phyloP scores from a whole-genome alignment of 1,140 invertebrate species.

The Heliothis subflexa region DNA sequence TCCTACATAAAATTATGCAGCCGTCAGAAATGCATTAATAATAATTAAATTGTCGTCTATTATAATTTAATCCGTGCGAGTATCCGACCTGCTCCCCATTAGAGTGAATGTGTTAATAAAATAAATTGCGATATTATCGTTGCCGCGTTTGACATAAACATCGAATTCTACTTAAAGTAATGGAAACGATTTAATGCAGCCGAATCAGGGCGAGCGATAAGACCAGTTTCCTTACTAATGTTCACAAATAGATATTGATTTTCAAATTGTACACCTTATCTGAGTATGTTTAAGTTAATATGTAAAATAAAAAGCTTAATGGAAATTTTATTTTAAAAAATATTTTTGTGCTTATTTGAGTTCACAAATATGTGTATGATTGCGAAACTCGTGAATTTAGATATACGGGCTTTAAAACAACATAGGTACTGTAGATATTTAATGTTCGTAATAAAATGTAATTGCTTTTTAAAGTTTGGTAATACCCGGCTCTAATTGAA shows the following conservation, averaged over 20 bases:
- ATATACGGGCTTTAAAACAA: conserved; percentile 15
- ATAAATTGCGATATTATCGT: conserved; percentile 83
- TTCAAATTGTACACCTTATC: conserved; percentile 31
- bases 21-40: conserved; percentile 9
- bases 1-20: neutral
- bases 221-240: conserved; percentile 61
- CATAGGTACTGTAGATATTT: conserved; percentile 18
- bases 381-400: neutral
- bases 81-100: conserved; percentile 65
- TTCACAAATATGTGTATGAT: neutral
- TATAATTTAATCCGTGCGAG: conserved; percentile 31
- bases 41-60: conserved; percentile 26
- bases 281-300: neutral
- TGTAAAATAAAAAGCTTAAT: neutral
- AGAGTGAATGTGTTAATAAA: conserved; percentile 79
- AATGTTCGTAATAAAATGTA: conserved; percentile 44
- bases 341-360: neutral
- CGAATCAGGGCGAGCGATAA: conserved; percentile 74
- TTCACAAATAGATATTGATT: conserved; percentile 52
- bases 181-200: conserved; percentile 80
- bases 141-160: conserved; percentile 80
- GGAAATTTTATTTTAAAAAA: neutral
- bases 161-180: conserved; percentile 85
- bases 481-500: conserved; percentile 58
- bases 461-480: conserved; percentile 50